These are phyloP conservation scores for Eupithecia insigniata DNA, from an alignment of 2,888 invertebrate genomes.

Conservation along the genomic window DNA sequence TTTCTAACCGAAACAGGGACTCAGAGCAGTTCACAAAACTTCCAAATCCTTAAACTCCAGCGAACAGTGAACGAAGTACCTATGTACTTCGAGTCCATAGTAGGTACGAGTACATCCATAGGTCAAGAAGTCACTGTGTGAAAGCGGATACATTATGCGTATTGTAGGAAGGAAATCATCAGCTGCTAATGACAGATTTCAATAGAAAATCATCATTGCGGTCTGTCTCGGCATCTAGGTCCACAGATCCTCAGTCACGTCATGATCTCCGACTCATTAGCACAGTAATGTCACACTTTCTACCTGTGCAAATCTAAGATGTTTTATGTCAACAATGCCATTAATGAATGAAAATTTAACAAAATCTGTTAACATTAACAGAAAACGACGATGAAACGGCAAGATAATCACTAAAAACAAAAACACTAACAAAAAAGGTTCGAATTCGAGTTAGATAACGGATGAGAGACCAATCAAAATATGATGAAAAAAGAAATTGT, in stretches of 20 bases:
- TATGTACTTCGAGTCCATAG: too few relatives aligned
- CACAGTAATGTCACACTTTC: slow-evolving; percentile 31
- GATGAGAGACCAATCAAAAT: too few relatives aligned
- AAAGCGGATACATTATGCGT: not conserved
- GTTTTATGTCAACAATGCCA: not conserved
- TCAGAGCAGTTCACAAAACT: too few relatives aligned
- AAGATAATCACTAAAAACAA: too few relatives aligned
- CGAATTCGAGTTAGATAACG: not conserved
- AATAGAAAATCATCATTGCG: slow-evolving; percentile 13
- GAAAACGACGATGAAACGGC: not conserved
- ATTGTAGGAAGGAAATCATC: not conserved
- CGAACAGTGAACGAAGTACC: too few relatives aligned
- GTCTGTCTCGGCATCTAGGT: slow-evolving; percentile 33
- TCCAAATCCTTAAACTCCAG: too few relatives aligned
- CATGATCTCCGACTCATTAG: slow-evolving; percentile 37
- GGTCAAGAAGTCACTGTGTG: too few relatives aligned
- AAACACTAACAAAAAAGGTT: not conserved
- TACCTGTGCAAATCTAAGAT: slow-evolving; percentile 8
- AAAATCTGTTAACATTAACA: not conserved
- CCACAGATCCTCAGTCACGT: slow-evolving; percentile 36
- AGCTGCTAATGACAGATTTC: not conserved
- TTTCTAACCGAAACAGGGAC: too few relatives aligned
- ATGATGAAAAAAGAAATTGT: too few relatives aligned
- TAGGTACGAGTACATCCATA: too few relatives aligned
- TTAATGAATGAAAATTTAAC: not conserved